Conservation (phyloP, 1,140 invertebrate genomes). For the Heliconius himera region DNA sequence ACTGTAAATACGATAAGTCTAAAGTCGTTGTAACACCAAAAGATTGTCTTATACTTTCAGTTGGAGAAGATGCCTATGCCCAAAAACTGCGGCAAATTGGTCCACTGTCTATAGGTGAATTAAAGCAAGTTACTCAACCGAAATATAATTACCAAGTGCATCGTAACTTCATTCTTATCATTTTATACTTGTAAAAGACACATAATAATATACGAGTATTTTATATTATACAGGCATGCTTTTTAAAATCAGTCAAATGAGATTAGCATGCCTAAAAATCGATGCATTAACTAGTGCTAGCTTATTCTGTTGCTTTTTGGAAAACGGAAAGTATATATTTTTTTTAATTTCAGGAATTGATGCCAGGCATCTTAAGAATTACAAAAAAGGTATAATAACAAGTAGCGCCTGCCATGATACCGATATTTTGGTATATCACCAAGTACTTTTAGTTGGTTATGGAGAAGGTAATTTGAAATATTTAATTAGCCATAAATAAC, state of each 20-base stretch:
- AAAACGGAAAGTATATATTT: not conserved
- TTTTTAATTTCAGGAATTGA: not conserved
- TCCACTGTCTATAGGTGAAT: conserved; percentile 23
- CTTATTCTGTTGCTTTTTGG: too few species aligned
- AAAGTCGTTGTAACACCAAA: conserved; percentile 21
- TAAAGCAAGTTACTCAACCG: not conserved
- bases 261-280: too few species aligned
- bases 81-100: conserved; percentile 12
- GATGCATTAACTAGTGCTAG: too few species aligned
- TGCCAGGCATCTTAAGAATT: not conserved
- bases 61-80: conserved; percentile 5
- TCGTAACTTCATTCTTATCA: too few species aligned
- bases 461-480: not conserved
- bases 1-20: conserved; percentile 19
- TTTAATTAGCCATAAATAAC: not conserved
- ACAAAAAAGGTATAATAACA: not conserved
- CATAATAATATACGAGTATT: too few species aligned
- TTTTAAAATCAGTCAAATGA: too few species aligned
- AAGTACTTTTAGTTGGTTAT: conserved; percentile 5
- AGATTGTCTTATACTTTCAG: not conserved
- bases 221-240: too few species aligned
- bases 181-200: too few species aligned
- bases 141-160: too few species aligned
- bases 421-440: not conserved
- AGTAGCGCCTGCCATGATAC: not conserved